Base-by-base conservation (phyloP, 2,797 vertebrate genomes). In the Falco peregrinus region DNA sequence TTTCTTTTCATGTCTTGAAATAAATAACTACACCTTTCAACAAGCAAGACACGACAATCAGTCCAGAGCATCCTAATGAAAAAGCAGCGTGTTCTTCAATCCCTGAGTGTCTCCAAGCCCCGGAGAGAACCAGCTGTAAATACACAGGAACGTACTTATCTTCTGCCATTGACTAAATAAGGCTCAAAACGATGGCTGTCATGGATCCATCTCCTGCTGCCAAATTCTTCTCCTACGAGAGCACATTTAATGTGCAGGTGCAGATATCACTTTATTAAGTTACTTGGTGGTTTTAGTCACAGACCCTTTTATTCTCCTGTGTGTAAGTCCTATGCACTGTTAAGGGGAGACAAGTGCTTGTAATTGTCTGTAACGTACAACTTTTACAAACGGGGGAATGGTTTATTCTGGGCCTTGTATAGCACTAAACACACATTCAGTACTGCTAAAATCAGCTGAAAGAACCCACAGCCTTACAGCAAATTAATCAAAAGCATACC, bases 401-500 rank as follows among this genome's bases (percentile, higher is more conserved):
- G 25, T 87, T 89, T 79, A 37, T 70, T 89, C 47, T 18, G 25
- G 31, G 51, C 10, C 7, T 3, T 33, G 9, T 51, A 50, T 5
- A 67, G 37, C 31, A 61, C 29, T n/a, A 73, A 67, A 37, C n/a
- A 83, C 18, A 17, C 12, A 85, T 82, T n/a, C 20, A 47, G n/a
- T 47, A 53, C 45, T 37, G 83, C 31, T 83, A 37, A 82, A 90
- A 41, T n/a, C 89, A 84, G 13, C 43, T 48, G 69, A n/a, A 87
- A 82, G 18, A 77, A 68, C 21, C 17, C 41, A 43, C 89, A 76
- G 24, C 21, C 33, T 80, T 77, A 75, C 21, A 82, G 47, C 90
- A 87, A 64, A 89, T 50, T n/a, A 50, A 91, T 43, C 37, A 93
- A 95, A 93, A 91, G 82, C 98, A 97, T 97, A 99, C 99, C 99